Evolutionary conservation across 1,140 invertebrate species (phyloP), one percentile per base, ranked within the genome.

Genomic region (Oryctes rhinoceros): DNA sequence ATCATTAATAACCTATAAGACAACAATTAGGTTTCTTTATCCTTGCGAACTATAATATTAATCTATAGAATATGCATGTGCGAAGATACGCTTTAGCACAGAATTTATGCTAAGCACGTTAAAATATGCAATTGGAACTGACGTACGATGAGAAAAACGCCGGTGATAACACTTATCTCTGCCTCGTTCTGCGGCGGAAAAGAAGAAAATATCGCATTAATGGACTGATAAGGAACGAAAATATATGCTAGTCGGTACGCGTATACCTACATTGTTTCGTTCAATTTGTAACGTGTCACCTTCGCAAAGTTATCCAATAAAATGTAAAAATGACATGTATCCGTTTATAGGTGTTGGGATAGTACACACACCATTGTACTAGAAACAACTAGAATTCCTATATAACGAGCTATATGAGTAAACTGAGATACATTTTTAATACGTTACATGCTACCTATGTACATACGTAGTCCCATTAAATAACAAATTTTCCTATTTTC

Each of bases 41-140:
- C 39, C 39, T 44, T 44, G 39, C 39, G 39, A 10, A 44, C 39
- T 44, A 44, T 5, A 5, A 10, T 44, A 44, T 44, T 44, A 44
- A 44, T 10, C 9, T 44, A 44, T 44, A 44, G 39, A 44, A 44
- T 44, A 44, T 44, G 39, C 39, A 44, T 44, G 24, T 24, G 24
- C 53, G 3, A 59, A 59, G 53, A 59, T 59, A 59, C 53, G 53
- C 18, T 59, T 59, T 59, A 59, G 13, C 65, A 71, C 24, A 71
- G 65, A 13, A 71, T 71, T 71, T 71, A 71, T 71, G 18, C 30
- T 71, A 24, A 71, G 35, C 20, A 71, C 18, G 65, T 71, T 71
- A 71, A 71, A 71, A 71, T 71, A 71, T 71, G 65, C 65, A 71
- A 71, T 71, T 71, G 65, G 65, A 30, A 71, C 65, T 71, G 65